Evolutionary conservation across 2,888 invertebrate species (phyloP).

Genomic region (Tiliacea aurago): DNA sequence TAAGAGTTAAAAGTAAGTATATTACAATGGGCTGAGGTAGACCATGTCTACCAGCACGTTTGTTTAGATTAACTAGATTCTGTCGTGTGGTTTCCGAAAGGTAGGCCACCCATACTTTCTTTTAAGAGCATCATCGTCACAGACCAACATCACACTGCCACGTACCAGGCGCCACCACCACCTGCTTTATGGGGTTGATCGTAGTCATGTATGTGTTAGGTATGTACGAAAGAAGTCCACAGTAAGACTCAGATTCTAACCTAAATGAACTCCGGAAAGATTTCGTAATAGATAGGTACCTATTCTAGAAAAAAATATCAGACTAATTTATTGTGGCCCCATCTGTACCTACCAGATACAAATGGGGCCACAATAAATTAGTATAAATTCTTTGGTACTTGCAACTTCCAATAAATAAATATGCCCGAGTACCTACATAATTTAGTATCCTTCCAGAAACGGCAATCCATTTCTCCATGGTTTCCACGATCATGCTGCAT

Average conservation of each 20-base stretch:
- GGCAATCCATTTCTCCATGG: neutral
- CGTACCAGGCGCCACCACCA: neutral
- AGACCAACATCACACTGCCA: constrained; percentile 15
- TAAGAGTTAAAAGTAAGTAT: constrained; percentile 20
- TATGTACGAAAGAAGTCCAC: neutral
- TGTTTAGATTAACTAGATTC: constrained; percentile 16
- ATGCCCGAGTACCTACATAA: neutral
- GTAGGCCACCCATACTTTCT: constrained; percentile 1
- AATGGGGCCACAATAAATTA: neutral
- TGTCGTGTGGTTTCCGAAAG: constrained; percentile 32
- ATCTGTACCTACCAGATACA: too few relatives aligned
- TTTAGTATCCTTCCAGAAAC: neutral
- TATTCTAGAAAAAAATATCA: neutral
- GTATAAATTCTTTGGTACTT: constrained; percentile 23
- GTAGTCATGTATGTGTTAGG: neutral
- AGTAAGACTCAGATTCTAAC: neutral
- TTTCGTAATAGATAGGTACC: neutral
- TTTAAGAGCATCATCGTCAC: neutral
- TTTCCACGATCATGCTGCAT: constrained; percentile 4
- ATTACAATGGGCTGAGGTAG: constrained; percentile 46
- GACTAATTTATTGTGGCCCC: too few relatives aligned
- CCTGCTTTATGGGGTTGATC: neutral
- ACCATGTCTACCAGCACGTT: constrained; percentile 27
- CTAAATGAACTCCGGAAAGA: neutral
- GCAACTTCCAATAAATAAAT: neutral